Conservation (phyloP, 2,888 invertebrate genomes). For the Tuberolachnus salignus region DNA sequence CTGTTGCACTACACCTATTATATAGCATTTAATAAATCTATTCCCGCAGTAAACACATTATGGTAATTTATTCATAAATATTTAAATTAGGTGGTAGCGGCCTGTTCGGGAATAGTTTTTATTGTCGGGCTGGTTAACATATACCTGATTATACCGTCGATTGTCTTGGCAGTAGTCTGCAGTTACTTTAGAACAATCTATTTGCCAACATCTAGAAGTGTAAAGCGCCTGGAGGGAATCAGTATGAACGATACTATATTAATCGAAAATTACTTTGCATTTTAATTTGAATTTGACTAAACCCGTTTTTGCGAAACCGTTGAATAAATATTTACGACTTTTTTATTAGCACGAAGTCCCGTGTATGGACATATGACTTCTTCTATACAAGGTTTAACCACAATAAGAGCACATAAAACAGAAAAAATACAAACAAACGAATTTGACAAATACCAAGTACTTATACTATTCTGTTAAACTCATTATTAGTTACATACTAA, state of each 20-base stretch:
- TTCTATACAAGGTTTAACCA: conserved; percentile 77
- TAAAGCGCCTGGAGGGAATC: conserved; percentile 72
- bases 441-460: conserved; percentile 60
- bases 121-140: conserved; percentile 67
- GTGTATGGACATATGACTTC: conserved; percentile 82
- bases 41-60: too few species aligned
- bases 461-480: neutral
- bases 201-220: conserved; percentile 72
- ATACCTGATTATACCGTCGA: conserved; percentile 64
- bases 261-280: neutral
- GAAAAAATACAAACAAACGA: conserved; percentile 69
- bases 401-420: conserved; percentile 77
- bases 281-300: neutral
- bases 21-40: too few species aligned
- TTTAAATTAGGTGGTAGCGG: conserved; percentile 58
- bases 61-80: neutral
- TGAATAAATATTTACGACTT: too few species aligned
- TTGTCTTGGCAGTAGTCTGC: conserved; percentile 69
- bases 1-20: too few species aligned
- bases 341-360: conserved; percentile 75
- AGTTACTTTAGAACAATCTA: conserved; percentile 71
- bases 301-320: too few species aligned
- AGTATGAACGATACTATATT: conserved; percentile 64
- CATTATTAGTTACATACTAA: neutral
- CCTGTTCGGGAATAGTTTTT: conserved; percentile 66